Evolutionary conservation across 1,140 invertebrate species (phyloP), one percentile per base, ranked within the genome.

Genomic region (Acyrthosiphon pisum): DNA sequence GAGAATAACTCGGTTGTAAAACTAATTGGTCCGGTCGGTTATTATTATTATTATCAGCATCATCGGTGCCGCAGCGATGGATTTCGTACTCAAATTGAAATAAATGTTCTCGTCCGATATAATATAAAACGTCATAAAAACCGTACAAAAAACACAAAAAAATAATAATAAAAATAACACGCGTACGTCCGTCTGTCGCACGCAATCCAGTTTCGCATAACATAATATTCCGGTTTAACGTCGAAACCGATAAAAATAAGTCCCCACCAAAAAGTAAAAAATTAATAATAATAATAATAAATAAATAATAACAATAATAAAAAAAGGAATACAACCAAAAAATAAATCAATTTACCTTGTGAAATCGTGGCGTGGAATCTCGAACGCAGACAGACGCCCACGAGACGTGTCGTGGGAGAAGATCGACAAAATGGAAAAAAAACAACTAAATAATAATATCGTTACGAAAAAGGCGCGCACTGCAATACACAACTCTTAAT

Each of bases 271-370:
- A 46, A 87, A 87, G 26, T 53, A 53, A 46, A 46, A 30, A 46
- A 87, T 46, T 48, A 6, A 46, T 68, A 87, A 46, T 14, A 87
- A 86, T 30, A 44, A 37, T 22, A 37, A 30, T 35, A n/a, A 37
- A 53, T 35, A 89, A 88, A 87, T 26, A 48, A 87, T 48, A 87
- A 87, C 1, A 86, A 84, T 84, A n/a, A 87, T 46, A 46, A 86
- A 76, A 81, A 81, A 81, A 35, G 6, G 7, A 81, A 81, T n/a
- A 81, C 18, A n/a, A n/a, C 76, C 35, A 35, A 81, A 84, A 88
- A 53, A 89, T 89, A 89, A 89, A 89, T 89, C 87, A 89, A 89
- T 89, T 89, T 89, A 89, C 87, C 87, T 89, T 53, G 87, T 89
- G 48, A 89, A 89, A 89, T 53, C 87, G 87, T 53, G 48, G 30